Conservation (phyloP, 1,140 invertebrate genomes). For the Drosophila baimaii region DNA sequence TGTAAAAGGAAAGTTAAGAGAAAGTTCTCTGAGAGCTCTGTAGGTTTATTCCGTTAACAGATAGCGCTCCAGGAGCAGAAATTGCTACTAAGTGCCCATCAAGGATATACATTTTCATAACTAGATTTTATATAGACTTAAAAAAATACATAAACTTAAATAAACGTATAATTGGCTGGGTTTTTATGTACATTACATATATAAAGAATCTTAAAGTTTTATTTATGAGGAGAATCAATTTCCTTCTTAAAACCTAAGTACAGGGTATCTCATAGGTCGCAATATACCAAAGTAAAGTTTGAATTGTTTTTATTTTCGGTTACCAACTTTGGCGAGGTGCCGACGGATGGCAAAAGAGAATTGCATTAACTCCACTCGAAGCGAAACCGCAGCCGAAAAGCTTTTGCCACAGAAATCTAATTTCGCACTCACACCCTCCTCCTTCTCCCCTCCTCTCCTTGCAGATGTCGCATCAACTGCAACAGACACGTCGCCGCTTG, state of each 20-base stretch:
- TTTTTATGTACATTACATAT: too few relatives aligned
- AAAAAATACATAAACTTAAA: too few relatives aligned
- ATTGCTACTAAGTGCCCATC: too few relatives aligned
- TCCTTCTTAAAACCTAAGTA: neutral
- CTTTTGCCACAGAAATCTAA: slow-evolving; percentile 75
- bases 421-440: slow-evolving; percentile 43
- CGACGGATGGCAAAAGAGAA: slow-evolving; percentile 41
- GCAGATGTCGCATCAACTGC: slow-evolving; percentile 78
- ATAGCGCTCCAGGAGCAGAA: too few relatives aligned
- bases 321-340: slow-evolving; percentile 43
- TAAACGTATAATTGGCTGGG: too few relatives aligned
- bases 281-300: too few relatives aligned
- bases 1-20: neutral
- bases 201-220: too few relatives aligned
- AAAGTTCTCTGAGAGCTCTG: neutral
- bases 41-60: too few relatives aligned
- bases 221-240: neutral
- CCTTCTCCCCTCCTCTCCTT: neutral
- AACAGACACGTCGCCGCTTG: slow-evolving; percentile 78
- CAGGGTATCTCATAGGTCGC: neutral
- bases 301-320: slow-evolving; percentile 42
- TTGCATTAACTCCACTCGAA: slow-evolving; percentile 46
- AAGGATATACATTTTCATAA: too few relatives aligned
- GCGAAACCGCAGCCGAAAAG: slow-evolving; percentile 57
- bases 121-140: too few relatives aligned